Base-by-base conservation (phyloP, 2,888 invertebrate genomes). In the Dolichopus griseipennis region DNA sequence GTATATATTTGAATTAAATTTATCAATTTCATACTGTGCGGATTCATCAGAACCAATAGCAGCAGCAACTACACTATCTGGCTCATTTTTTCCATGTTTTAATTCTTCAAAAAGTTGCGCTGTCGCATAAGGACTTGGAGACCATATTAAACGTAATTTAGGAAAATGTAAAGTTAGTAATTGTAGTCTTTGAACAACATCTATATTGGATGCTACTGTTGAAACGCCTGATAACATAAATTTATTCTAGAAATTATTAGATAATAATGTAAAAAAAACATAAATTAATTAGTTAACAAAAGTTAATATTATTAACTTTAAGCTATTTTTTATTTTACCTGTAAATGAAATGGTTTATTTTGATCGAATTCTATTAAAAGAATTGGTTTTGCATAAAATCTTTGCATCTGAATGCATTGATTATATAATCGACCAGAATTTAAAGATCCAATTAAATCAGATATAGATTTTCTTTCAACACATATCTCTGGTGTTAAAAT, bases 161-260 rank as follows among this genome's bases (percentile, higher is more conserved):
- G 98, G 97, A 82, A 98, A 97, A 79, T 97, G 94, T 73, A 98
- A 83, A 0, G 98, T 97, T n/a, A 99, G 84, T 52, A 98, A 83
- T 73, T 96, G 90, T 67, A 99, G 82, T 78, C 94, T 94, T 72
- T 93, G 89, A 75, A 92, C 90, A 63, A 95, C 87, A 74, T 93
- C 91, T 66, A 88, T 86, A 74, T 87, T 90, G 20, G 89, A 87
- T 18, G 73, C 73, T 10, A 70, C 65, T 7, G 61, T 63, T 69
- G 88, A 85, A 74, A 93, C 91, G 69, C 87, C 90, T 6, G 90
- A 90, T 2, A 93, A 85, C 78, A 93, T 88, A 73, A 90, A 91
- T 76, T 90, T 88, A 22, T 91, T 92, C 90, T 93, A 81, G 33
- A 12, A 62, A 15, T 65, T 37, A 18, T 3, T 4, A 27, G 5